phyloP scores from a whole-genome alignment of 2,113 vertebrate species.

The Polypterus senegalus region DNA sequence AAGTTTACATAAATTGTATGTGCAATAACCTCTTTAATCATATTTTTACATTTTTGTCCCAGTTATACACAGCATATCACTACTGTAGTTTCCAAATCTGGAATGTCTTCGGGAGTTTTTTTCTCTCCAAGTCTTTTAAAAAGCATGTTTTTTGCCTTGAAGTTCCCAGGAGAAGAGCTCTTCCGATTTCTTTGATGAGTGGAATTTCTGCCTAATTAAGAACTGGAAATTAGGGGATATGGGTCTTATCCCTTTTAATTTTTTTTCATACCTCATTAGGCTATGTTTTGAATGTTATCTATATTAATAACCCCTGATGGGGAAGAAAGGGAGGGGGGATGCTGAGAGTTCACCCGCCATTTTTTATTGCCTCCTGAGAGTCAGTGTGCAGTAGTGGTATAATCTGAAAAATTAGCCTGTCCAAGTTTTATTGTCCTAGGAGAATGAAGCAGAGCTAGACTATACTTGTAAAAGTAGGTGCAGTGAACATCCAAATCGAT shows the following conservation, averaged over 20 bases:
- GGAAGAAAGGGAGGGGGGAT: neutral
- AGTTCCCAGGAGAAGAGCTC: conserved; percentile 19
- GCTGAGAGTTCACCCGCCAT: neutral
- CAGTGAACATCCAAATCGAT: too few species aligned
- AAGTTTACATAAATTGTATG: too few species aligned
- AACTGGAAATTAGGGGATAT: conserved; percentile 24
- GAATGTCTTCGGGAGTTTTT: conserved; percentile 1
- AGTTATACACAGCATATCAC: too few species aligned
- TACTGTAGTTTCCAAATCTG: neutral
- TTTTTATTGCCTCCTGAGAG: neutral
- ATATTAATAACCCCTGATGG: neutral
- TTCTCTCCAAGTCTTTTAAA: conserved; percentile 13
- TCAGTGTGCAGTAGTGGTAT: too few species aligned
- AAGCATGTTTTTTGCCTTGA: conserved; percentile 16
- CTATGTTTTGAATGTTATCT: conserved; percentile 11
- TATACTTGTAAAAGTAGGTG: too few species aligned
- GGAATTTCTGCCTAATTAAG: conserved; percentile 31
- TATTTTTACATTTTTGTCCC: too few species aligned
- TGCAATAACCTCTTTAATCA: too few species aligned
- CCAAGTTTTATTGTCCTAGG: too few species aligned
- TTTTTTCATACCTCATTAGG: conserved; percentile 30
- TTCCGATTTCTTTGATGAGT: conserved; percentile 29
- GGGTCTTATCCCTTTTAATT: conserved; percentile 23
- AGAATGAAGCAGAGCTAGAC: too few species aligned
- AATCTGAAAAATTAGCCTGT: too few species aligned